Percentiles rank a stretch among this genome's conserved stretches.
Evolutionary conservation across 2,888 invertebrate species (phyloP).

Genomic region (Agonopterix arenella): DNA sequence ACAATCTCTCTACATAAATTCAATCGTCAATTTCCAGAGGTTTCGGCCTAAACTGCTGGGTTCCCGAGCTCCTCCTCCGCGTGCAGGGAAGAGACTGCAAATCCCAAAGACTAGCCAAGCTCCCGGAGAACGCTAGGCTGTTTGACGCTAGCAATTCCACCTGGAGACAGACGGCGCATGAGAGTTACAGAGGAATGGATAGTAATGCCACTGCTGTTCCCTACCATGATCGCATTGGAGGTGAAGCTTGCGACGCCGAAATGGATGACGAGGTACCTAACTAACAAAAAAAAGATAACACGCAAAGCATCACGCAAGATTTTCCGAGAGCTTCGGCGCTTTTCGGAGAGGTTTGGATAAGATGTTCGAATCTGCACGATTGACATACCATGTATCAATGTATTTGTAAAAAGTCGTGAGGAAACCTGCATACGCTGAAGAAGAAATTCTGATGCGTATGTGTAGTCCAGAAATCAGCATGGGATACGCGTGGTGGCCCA

Average conservation of each 20-base stretch:
- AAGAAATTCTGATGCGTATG: too few species aligned
- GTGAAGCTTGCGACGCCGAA: slow-evolving; percentile 35
- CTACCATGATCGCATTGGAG: slow-evolving; percentile 1
- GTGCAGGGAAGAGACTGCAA: slow-evolving; percentile 52
- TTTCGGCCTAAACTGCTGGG: slow-evolving; percentile 84
- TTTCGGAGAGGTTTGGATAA: too few species aligned
- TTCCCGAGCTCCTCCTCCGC: slow-evolving; percentile 84
- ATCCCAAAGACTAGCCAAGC: slow-evolving; percentile 40
- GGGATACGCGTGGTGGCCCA: too few species aligned
- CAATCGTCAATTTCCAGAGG: slow-evolving; percentile 62
- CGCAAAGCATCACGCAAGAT: too few species aligned
- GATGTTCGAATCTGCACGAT: too few species aligned
- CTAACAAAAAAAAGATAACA: too few species aligned
- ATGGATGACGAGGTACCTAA: slow-evolving; percentile 49
- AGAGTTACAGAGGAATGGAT: slow-evolving; percentile 49
- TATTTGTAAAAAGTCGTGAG: too few species aligned
- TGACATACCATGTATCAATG: too few species aligned
- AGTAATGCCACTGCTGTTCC: slow-evolving; percentile 15
- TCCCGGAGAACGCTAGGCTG: slow-evolving; percentile 39
- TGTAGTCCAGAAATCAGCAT: too few species aligned
- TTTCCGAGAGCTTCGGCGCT: too few species aligned
- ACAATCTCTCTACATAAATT: too few species aligned
- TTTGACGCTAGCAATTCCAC: slow-evolving; percentile 37
- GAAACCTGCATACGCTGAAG: too few species aligned
- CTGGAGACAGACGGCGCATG: slow-evolving; percentile 63